Percentiles rank a stretch among this genome's conserved stretches.
Conservation (phyloP, 1,140 invertebrate species). For the Neomicropteryx cornuta region DNA sequence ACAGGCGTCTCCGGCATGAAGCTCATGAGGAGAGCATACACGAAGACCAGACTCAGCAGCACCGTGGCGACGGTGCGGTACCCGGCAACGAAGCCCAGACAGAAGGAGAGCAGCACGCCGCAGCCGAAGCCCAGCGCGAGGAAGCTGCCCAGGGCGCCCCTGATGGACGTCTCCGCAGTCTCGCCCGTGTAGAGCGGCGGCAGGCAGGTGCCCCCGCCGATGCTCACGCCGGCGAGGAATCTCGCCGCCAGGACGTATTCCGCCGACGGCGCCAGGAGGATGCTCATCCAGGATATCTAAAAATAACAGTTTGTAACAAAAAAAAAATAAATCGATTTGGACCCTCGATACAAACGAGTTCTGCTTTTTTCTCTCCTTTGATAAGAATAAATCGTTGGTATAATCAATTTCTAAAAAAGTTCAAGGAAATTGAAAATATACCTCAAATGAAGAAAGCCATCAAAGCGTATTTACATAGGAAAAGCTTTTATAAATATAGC, state of each 20-base stretch:
- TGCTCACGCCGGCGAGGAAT: constrained; percentile 43
- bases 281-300: constrained; percentile 24
- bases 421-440: not conserved
- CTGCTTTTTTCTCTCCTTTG: too few relatives aligned
- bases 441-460: not conserved
- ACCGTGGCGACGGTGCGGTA: constrained; percentile 23
- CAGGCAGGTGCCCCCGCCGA: constrained; percentile 43
- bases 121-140: constrained; percentile 46
- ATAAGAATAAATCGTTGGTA: too few relatives aligned
- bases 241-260: constrained; percentile 41
- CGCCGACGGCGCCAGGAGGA: constrained; percentile 22
- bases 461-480: not conserved
- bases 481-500: constrained; percentile 8
- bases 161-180: constrained; percentile 46
- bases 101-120: constrained; percentile 51
- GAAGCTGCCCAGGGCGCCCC: constrained; percentile 51
- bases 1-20: not conserved
- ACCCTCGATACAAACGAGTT: too few relatives aligned
- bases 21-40: not conserved
- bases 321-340: not conserved
- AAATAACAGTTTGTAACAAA: constrained; percentile 1
- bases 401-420: not conserved
- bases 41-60: constrained; percentile 14
- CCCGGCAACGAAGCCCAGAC: constrained; percentile 43
- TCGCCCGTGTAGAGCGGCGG: constrained; percentile 49